Percentiles rank a stretch among this genome's conserved stretches.
These are phyloP conservation scores for Pandion haliaetus DNA, from an alignment of 2,113 vertebrate species.

Conservation along the genomic window DNA sequence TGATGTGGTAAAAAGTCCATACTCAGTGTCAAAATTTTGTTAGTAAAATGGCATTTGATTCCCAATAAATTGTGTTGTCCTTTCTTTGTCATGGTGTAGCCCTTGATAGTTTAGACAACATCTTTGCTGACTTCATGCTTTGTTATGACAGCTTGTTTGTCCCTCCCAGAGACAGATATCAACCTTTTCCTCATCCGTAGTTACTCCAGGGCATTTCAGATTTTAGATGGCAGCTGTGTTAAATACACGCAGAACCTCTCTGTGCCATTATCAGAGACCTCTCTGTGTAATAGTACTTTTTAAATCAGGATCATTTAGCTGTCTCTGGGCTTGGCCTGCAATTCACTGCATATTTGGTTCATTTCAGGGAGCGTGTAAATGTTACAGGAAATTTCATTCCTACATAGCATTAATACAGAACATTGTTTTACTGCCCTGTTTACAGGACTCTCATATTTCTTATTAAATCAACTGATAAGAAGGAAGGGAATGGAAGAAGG, in stretches of 20 bases:
- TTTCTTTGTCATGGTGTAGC: neutral
- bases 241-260: neutral
- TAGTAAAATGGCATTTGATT: neutral
- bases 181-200: neutral
- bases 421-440: neutral
- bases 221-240: neutral
- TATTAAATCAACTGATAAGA: neutral
- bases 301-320: neutral
- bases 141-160: constrained; percentile 36
- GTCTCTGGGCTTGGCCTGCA: neutral
- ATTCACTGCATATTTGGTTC: neutral
- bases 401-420: neutral
- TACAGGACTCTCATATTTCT: neutral
- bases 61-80: neutral
- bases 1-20: neutral
- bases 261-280: neutral
- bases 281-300: neutral
- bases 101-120: neutral
- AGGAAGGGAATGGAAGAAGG: neutral
- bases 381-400: neutral
- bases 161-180: neutral
- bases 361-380: neutral
- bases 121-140: constrained; percentile 26
- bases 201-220: neutral
- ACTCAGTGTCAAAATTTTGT: neutral